These are phyloP conservation scores for Echinops telfairi DNA, from an alignment of 2,113 vertebrate genomes.

Conservation along the genomic window DNA sequence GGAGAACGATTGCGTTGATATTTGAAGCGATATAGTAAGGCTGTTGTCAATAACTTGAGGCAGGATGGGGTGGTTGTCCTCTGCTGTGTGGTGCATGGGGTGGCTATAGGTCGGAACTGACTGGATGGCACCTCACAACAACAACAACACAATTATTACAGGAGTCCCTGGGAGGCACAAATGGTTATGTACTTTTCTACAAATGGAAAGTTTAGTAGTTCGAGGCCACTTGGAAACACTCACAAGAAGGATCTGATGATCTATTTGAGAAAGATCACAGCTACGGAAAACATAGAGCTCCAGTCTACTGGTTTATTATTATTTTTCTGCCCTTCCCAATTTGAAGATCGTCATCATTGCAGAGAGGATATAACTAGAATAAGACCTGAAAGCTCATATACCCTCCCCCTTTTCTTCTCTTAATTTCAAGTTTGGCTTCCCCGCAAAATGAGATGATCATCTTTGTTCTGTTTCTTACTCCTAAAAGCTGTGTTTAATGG, in stretches of 20 bases:
- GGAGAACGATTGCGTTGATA: too few relatives aligned
- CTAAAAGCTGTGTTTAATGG: slow-evolving; percentile 8
- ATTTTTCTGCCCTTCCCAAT: neutral
- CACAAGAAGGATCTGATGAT: neutral
- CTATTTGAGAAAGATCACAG: neutral
- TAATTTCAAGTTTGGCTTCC: neutral
- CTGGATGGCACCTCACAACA: too few relatives aligned
- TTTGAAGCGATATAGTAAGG: too few relatives aligned
- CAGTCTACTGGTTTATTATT: neutral
- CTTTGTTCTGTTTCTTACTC: slow-evolving; percentile 30
- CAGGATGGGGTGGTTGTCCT: too few relatives aligned
- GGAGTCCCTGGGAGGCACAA: neutral
- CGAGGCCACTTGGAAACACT: neutral
- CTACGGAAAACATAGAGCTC: neutral
- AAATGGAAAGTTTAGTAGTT: neutral
- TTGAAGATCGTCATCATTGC: neutral
- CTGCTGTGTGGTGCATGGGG: too few relatives aligned
- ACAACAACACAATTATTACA: neutral
- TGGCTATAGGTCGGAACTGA: too few relatives aligned
- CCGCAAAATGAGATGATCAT: neutral
- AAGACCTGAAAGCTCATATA: neutral
- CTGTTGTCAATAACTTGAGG: too few relatives aligned
- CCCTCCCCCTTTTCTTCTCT: neutral
- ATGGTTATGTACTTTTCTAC: neutral
- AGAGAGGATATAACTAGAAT: neutral